These are phyloP conservation scores for Choristoneura fumiferana DNA, from an alignment of 1,140 invertebrate species.

Conservation along the genomic window DNA sequence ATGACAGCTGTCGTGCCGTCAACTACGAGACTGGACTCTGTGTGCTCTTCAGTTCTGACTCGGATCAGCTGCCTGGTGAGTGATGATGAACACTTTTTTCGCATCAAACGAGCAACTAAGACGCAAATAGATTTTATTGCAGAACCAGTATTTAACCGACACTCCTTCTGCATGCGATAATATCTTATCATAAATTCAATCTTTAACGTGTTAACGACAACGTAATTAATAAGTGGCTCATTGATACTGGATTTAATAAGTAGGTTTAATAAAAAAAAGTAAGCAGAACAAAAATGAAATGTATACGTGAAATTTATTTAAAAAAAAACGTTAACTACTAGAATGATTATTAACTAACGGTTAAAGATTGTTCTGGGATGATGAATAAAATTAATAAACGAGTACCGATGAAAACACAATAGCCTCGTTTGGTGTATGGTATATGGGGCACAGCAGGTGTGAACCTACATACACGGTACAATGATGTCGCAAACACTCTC, in stretches of 20 bases:
- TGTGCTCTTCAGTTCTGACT: slow-evolving; percentile 93
- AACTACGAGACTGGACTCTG: slow-evolving; percentile 98
- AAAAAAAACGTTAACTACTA: background rate
- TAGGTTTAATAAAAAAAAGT: no score
- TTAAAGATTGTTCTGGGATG: slow-evolving; percentile 1
- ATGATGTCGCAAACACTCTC: slow-evolving; percentile 45
- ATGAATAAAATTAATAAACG: slow-evolving; percentile 28
- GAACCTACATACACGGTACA: slow-evolving; percentile 24
- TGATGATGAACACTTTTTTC: slow-evolving; percentile 24
- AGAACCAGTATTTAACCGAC: no score
- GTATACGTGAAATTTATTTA: background rate
- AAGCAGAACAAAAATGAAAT: background rate
- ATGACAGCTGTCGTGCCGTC: slow-evolving; percentile 92
- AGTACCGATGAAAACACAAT: slow-evolving; percentile 38
- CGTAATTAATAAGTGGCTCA: background rate
- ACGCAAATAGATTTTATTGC: slow-evolving; percentile 3
- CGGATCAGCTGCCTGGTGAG: slow-evolving; percentile 92
- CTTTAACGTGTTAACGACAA: background rate
- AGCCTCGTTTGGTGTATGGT: slow-evolving; percentile 22
- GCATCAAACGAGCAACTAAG: background rate
- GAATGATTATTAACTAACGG: no score
- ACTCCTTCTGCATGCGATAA: background rate
- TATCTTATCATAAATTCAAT: background rate
- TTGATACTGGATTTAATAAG: no score
- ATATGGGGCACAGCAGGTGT: slow-evolving; percentile 44